Percentiles rank a stretch among this genome's conserved stretches.
Conservation (phyloP, 2,113 vertebrate genomes). For the Sinocyclocheilus maitianheensis region DNA sequence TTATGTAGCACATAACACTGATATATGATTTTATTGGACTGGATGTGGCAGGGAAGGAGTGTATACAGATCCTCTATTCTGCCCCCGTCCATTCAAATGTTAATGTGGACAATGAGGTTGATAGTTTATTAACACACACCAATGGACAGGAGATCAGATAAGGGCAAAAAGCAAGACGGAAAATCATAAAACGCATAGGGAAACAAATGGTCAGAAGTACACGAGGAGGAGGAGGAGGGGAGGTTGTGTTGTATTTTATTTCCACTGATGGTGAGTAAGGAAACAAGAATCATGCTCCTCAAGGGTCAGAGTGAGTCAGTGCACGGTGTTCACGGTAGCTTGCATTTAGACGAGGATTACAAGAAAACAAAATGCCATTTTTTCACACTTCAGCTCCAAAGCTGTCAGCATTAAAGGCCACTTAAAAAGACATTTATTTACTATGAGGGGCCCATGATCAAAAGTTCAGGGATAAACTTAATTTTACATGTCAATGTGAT, state of each 20-base stretch:
- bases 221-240: background rate
- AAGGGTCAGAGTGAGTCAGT: conserved; percentile 52
- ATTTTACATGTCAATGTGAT: background rate
- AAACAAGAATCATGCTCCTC: conserved; percentile 20
- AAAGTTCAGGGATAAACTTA: background rate
- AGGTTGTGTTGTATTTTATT: conserved; percentile 8
- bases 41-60: background rate
- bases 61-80: conserved; percentile 11
- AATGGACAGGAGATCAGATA: background rate
- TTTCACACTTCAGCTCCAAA: background rate
- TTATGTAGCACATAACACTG: conserved; percentile 36
- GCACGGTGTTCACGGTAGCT: conserved; percentile 21
- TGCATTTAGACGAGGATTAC: background rate
- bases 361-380: conserved; percentile 21
- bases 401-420: conserved; percentile 13
- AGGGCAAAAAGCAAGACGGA: conserved; percentile 2
- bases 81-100: conserved; percentile 25
- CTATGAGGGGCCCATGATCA: background rate
- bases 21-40: conserved; percentile 35
- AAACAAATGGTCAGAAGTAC: conserved; percentile 2
- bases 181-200: background rate
- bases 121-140: conserved; percentile 23
- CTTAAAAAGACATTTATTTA: background rate
- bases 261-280: conserved; percentile 7
- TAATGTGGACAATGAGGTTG: conserved; percentile 32